These are phyloP conservation scores for Leistus spinibarbis DNA, from an alignment of 2,888 invertebrate species.

Conservation along the genomic window DNA sequence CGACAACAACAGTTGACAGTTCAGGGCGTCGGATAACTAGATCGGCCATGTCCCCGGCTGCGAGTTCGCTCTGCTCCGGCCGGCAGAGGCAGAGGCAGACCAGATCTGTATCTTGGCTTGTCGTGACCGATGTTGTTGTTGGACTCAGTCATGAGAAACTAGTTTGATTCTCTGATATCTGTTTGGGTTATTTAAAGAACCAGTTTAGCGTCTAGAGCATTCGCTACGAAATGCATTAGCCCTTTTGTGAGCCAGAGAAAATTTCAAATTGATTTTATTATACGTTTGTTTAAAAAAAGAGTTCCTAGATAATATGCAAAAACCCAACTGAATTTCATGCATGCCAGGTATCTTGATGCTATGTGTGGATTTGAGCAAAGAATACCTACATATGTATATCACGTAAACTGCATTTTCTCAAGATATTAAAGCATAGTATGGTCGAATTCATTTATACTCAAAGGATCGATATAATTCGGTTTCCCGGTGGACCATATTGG, in stretches of 20 bases:
- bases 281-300: too few relatives aligned
- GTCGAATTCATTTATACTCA: too few relatives aligned
- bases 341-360: too few relatives aligned
- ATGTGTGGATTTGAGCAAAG: too few relatives aligned
- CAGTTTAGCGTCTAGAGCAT: background rate
- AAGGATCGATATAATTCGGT: too few relatives aligned
- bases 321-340: too few relatives aligned
- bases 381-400: too few relatives aligned
- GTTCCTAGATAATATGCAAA: too few relatives aligned
- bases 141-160: constrained; percentile 6
- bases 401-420: too few relatives aligned
- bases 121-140: background rate
- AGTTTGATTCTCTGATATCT: background rate
- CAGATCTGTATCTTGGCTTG: background rate
- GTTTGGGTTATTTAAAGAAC: background rate
- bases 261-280: background rate
- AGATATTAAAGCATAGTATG: too few relatives aligned
- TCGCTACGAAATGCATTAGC: background rate
- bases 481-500: too few relatives aligned
- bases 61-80: too few relatives aligned
- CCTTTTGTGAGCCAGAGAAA: background rate
- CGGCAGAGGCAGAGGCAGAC: background rate
- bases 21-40: constrained; percentile 35
- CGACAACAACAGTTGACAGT: constrained; percentile 37
- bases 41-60: constrained; percentile 8